Conservation (phyloP, 2,113 vertebrate species). For the Ptyas mucosa region DNA sequence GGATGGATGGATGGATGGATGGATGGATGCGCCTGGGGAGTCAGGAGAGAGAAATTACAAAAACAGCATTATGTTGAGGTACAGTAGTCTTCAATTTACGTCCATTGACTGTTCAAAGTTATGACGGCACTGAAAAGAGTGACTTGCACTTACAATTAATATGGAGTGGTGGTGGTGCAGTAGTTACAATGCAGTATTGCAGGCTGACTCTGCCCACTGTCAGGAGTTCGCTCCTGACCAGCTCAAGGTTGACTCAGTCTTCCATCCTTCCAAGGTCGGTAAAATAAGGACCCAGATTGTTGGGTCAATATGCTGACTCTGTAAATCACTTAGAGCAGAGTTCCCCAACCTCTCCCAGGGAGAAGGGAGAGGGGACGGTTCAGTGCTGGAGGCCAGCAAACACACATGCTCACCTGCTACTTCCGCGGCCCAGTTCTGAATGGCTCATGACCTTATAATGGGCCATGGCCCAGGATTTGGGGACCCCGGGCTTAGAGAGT, state of each 20-base stretch:
- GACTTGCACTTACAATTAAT: background rate
- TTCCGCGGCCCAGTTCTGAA: no score
- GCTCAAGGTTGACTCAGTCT: background rate
- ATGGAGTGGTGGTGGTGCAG: background rate
- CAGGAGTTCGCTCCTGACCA: background rate
- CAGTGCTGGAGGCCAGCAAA: accelerated
- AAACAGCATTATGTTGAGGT: background rate
- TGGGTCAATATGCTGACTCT: background rate
- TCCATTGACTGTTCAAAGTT: background rate
- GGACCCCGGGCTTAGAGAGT: no score
- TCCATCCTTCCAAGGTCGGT: background rate
- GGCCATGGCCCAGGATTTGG: no score
- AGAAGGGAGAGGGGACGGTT: no score
- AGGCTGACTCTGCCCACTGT: background rate
- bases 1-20: background rate
- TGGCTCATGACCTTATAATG: no score
- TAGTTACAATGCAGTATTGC: background rate
- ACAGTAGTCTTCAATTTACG: background rate
- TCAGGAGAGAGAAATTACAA: background rate
- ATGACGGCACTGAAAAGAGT: background rate
- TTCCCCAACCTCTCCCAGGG: no score
- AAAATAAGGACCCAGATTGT: background rate
- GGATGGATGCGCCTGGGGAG: background rate
- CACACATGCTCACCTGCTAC: no score
- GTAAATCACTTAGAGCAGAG: background rate